These are phyloP conservation scores for Microchirus variegatus DNA, from an alignment of 2,797 vertebrate species.

Conservation along the genomic window DNA sequence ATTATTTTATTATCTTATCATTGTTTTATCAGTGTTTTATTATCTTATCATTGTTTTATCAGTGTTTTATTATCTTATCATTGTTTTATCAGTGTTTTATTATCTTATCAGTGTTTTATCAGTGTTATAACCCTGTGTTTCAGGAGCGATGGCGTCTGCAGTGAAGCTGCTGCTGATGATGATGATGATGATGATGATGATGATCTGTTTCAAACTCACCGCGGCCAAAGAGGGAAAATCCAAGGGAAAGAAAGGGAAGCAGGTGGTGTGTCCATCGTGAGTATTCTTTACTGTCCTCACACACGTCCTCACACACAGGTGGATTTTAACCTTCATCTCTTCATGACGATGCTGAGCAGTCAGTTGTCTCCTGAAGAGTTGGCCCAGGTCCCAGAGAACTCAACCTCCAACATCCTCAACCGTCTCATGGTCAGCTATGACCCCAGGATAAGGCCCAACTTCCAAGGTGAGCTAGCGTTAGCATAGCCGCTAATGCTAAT, in stretches of 20 bases:
- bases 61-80: too few relatives aligned
- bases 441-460: constrained; percentile 95
- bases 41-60: too few relatives aligned
- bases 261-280: constrained; percentile 94
- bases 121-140: constrained; percentile 27
- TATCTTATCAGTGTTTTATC: not conserved
- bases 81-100: not conserved
- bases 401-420: constrained; percentile 96
- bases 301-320: not conserved
- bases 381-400: constrained; percentile 91
- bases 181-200: constrained; percentile 82
- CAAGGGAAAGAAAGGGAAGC: constrained; percentile 94
- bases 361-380: constrained; percentile 92
- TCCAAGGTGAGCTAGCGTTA: too few relatives aligned
- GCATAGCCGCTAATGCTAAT: too few relatives aligned
- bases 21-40: too few relatives aligned
- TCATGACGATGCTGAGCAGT: constrained; percentile 64
- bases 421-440: constrained; percentile 93
- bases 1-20: too few relatives aligned
- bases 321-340: not conserved
- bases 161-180: constrained; percentile 65
- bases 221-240: constrained; percentile 87
- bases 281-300: constrained; percentile 63
- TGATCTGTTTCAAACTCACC: constrained; percentile 81
- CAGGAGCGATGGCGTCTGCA: constrained; percentile 81